Conservation (phyloP, 2,797 vertebrate genomes). For the Sebastes nivosus region DNA sequence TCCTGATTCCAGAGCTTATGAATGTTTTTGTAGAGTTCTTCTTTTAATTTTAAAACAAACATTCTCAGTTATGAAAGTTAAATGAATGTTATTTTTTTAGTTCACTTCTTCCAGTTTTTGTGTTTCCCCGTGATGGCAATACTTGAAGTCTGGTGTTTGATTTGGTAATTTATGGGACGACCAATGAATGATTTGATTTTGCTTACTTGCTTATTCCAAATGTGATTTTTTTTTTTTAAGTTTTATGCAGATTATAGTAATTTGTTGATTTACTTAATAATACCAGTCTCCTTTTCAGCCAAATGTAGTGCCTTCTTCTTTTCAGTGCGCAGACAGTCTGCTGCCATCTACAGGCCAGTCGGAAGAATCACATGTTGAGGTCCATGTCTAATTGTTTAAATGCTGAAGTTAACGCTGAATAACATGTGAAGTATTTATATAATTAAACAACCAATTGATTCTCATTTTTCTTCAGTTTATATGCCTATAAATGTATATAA, state of each 20-base stretch:
- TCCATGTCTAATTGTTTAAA: conserved; percentile 17
- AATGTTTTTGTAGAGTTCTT: neutral
- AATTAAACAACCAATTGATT: conserved; percentile 42
- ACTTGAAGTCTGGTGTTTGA: conserved; percentile 38
- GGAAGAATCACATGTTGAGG: neutral
- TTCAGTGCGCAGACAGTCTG: neutral
- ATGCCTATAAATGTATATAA: accelerated
- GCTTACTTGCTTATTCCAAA: neutral
- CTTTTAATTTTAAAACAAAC: neutral
- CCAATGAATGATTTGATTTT: neutral
- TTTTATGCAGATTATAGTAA: neutral
- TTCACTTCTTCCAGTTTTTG: neutral
- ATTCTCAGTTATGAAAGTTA: neutral
- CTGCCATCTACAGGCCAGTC: conserved; percentile 22
- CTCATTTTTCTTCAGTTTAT: neutral
- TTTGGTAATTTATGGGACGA: neutral
- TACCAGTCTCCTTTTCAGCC: neutral
- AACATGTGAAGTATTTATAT: conserved; percentile 25
- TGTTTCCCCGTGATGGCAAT: neutral
- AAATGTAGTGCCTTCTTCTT: conserved; percentile 3
- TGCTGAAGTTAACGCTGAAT: neutral
- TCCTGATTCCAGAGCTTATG: conserved; percentile 4
- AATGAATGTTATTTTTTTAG: neutral
- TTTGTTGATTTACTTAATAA: neutral
- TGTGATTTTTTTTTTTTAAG: accelerated